Base-by-base conservation (phyloP, 2,888 invertebrate genomes). In the Anaspis maculata region DNA sequence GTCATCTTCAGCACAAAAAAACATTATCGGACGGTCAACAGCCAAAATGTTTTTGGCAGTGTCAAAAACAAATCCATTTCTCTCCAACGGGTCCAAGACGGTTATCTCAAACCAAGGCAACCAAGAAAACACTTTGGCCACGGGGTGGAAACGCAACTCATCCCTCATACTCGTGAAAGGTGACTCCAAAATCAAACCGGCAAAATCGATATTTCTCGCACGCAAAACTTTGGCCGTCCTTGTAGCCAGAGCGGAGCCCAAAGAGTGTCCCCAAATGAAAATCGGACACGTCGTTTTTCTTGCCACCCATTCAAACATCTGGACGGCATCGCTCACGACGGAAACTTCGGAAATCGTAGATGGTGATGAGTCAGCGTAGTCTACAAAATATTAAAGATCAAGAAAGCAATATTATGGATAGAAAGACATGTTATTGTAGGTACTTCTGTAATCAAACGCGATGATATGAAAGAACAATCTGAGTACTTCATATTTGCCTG, bases 1-100 rank as follows among this genome's bases (percentile, higher is more conserved):
- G 63, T 96, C 96, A 64, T 95, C 94, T 64, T 83, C 79, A 0
- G 95, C 91, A 68, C 95, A 95, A 15, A 96, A 67, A 46, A 96
- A 88, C 53, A 94, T 71, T 15, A 94, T 70, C 0, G 94, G 89
- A 48, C 83, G 74, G 19, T 76, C 73, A 4, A 10, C 10, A 32
- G 72, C 69, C 3, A 64, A 60, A 26, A 89, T 72, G 56, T 88
- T 77, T 42, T 69, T 68, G 59, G 91, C 89, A 3, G 85, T 86
- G 45, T 79, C 75, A 67, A 95, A 95, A 32, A 74, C 69, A 41
- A 91, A 73, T 28, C 79, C 77, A 54, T 83, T 81, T 5, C 70
- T 63, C 19, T 74, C 71, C 64, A 95, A 79, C 1, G 92, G 87
- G 6, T 78, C 69, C 1, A 89, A 73, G 56, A 95, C 81, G 9